These are phyloP conservation scores for Mesoclemmys tuberculata DNA, from an alignment of 2,113 vertebrate species.

Conservation along the genomic window DNA sequence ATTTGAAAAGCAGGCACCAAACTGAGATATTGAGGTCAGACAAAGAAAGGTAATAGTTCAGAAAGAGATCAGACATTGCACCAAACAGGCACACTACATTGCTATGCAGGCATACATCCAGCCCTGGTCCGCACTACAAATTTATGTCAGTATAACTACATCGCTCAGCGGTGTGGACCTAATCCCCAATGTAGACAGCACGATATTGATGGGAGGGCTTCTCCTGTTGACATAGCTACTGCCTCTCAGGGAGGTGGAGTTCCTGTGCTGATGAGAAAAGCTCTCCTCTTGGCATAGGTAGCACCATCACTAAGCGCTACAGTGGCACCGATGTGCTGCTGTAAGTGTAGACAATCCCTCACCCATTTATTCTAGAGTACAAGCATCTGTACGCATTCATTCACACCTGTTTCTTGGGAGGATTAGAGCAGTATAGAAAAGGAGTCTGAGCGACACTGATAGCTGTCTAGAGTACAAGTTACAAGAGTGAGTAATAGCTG, in stretches of 20 bases:
- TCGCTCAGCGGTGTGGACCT: neutral
- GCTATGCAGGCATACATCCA: neutral
- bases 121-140: neutral
- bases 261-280: neutral
- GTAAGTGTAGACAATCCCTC: neutral
- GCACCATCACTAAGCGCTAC: neutral
- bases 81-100: constrained; percentile 14
- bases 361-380: neutral
- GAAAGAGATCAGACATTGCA: neutral
- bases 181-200: neutral
- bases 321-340: neutral
- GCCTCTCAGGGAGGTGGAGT: too few species aligned
- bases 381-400: neutral
- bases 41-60: neutral
- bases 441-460: constrained; percentile 41
- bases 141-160: neutral
- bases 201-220: neutral
- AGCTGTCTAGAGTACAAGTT: constrained; percentile 25
- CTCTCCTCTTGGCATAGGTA: neutral
- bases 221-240: neutral
- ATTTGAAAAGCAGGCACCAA: constrained; percentile 41
- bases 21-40: constrained; percentile 8
- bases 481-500: constrained; percentile 34
- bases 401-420: constrained; percentile 41
- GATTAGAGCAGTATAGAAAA: constrained; percentile 1